Evolutionary conservation across 1,140 invertebrate genomes (phyloP).

Genomic region (Leptestheria dahalacensis): DNA sequence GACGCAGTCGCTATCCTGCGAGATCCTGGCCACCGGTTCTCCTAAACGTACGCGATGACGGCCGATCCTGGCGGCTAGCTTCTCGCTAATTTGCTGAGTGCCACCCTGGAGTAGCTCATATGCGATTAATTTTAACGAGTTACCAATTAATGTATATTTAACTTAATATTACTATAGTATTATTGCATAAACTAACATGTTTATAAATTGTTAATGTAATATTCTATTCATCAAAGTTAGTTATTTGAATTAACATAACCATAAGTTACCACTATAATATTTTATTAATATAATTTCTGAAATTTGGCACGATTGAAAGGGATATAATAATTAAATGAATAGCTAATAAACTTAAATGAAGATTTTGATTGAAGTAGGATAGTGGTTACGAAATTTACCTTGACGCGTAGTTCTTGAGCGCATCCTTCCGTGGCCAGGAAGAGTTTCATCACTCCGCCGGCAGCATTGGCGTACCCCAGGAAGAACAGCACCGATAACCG

Average conservation of each 20-base stretch:
- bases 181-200: no score
- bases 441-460: conserved; percentile 27
- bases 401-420: conserved; percentile 29
- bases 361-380: no score
- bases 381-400: no score
- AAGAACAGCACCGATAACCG: conserved; percentile 30
- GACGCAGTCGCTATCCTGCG: conserved; percentile 23
- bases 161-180: no score
- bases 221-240: not conserved
- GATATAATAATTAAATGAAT: no score
- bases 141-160: no score
- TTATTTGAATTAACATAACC: not conserved
- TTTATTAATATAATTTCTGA: not conserved
- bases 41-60: conserved; percentile 23
- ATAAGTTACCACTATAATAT: not conserved
- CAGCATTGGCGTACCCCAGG: conserved; percentile 27
- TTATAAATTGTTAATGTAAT: not conserved
- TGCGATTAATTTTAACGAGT: no score
- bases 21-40: conserved; percentile 26
- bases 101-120: conserved; percentile 32
- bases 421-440: conserved; percentile 25
- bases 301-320: not conserved
- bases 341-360: no score
- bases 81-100: conserved; percentile 28
- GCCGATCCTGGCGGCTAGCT: conserved; percentile 24